These are phyloP conservation scores for Macroramphosus scolopax DNA, from an alignment of 2,797 vertebrate species.

Conservation along the genomic window DNA sequence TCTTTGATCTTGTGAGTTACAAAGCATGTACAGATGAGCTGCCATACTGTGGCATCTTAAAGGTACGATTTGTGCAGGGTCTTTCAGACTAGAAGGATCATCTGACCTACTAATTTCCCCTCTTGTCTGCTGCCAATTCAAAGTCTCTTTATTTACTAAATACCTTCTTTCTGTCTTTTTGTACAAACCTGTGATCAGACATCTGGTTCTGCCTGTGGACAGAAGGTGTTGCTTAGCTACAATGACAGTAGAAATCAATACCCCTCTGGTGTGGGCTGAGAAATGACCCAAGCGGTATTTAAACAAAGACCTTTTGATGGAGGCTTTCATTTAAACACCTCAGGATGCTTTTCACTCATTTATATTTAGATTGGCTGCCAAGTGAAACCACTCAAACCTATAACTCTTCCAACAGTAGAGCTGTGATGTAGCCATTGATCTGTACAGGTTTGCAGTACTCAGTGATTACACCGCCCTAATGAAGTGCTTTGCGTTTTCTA, in stretches of 20 bases:
- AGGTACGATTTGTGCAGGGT: constrained; percentile 2
- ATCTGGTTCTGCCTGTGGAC: constrained; percentile 32
- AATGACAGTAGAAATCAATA: constrained; percentile 62
- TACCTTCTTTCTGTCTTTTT: constrained; percentile 23
- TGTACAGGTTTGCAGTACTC: constrained; percentile 4
- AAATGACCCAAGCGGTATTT: constrained; percentile 48
- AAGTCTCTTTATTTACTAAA: too few species aligned
- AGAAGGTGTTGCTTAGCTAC: constrained; percentile 60
- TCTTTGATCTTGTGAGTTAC: constrained; percentile 15
- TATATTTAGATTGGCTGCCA: constrained; percentile 15
- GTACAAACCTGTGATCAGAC: constrained; percentile 27
- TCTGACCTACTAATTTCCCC: too few species aligned
- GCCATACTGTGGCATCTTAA: constrained; percentile 28
- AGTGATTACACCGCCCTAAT: constrained; percentile 20
- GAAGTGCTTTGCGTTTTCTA: constrained; percentile 27
- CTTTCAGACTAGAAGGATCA: constrained; percentile 10
- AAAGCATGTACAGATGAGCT: constrained; percentile 12
- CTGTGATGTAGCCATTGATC: constrained; percentile 3
- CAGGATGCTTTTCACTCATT: constrained; percentile 3
- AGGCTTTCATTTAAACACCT: constrained; percentile 28
- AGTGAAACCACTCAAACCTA: constrained; percentile 8
- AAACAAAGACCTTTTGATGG: constrained; percentile 32
- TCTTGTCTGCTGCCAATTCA: too few species aligned
- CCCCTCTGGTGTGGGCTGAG: constrained; percentile 34
- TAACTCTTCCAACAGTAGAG: background rate